A percentile compares a stretch with the other conserved stretches of the same genome.
Evolutionary conservation across 2,888 invertebrate species (phyloP).

Genomic region (Steinernema carpocapsae): DNA sequence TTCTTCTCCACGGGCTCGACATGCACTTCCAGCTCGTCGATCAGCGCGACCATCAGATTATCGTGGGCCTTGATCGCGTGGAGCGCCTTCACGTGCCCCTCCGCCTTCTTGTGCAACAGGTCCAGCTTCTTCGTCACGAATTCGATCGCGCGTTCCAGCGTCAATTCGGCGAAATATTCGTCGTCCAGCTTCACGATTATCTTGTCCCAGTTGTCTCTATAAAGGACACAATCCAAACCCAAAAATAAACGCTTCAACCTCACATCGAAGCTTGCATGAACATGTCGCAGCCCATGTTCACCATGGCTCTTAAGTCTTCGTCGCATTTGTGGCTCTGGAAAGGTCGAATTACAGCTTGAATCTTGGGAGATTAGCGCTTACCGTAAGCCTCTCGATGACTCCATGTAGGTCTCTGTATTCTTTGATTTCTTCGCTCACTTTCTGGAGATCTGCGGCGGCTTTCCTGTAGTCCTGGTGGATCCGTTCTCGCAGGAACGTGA

Average conservation of each 20-base stretch:
- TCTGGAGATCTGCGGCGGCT: slow-evolving; percentile 27
- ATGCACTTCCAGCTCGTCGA: too few species aligned
- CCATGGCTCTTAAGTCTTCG: not conserved
- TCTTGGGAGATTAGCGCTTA: too few species aligned
- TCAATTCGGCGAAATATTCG: slow-evolving; percentile 14
- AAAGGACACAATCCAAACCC: not conserved
- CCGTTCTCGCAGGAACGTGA: not conserved
- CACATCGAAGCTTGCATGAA: slow-evolving; percentile 19
- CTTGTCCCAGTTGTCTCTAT: not conserved
- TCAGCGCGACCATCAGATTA: too few species aligned
- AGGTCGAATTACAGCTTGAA: too few species aligned
- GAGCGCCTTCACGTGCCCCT: not conserved
- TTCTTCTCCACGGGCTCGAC: too few species aligned
- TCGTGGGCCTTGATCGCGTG: slow-evolving; percentile 6
- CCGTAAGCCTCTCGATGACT: too few species aligned
- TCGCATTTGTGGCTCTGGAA: too few species aligned
- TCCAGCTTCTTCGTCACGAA: slow-evolving; percentile 21
- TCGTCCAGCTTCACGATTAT: slow-evolving; percentile 25
- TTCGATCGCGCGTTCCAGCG: slow-evolving; percentile 1
- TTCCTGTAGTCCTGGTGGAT: slow-evolving; percentile 14
- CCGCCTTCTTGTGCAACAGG: not conserved
- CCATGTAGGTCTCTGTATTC: too few species aligned
- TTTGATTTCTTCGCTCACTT: slow-evolving; percentile 4
- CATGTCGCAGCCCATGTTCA: slow-evolving; percentile 8
- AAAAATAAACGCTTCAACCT: not conserved